phyloP scores from a whole-genome alignment of 2,113 vertebrate species.

The Galbula dea region DNA sequence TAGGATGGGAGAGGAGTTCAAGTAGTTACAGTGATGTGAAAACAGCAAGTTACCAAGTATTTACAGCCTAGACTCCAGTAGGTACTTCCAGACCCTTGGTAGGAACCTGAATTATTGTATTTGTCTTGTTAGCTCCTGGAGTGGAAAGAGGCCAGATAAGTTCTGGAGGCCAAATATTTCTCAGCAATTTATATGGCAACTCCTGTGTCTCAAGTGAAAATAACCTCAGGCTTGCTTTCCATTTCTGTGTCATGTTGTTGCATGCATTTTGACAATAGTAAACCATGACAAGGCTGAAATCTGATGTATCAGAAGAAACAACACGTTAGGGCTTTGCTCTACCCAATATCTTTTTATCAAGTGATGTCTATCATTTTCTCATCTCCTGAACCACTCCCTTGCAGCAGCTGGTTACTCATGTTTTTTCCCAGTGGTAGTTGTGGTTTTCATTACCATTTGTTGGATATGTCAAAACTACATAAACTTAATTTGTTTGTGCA shows the following conservation, averaged over 20 bases:
- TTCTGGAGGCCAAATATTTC: conserved; percentile 32
- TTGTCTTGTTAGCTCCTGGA: background rate
- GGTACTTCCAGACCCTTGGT: background rate
- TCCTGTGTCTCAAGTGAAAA: conserved; percentile 6
- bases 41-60: background rate
- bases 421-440: background rate
- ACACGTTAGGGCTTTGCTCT: background rate
- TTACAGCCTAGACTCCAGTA: background rate
- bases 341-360: background rate
- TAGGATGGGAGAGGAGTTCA: background rate
- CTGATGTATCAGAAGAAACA: background rate
- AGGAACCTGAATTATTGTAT: background rate
- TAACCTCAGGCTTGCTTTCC: conserved; percentile 20
- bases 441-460: conserved; percentile 1
- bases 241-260: background rate
- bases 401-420: background rate
- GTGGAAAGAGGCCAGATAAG: background rate
- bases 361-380: background rate
- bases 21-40: background rate
- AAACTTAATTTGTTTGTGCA: background rate
- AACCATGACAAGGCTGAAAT: background rate
- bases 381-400: background rate
- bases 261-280: background rate
- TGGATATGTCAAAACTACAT: background rate
- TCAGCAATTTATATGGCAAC: conserved; percentile 16